phyloP scores from a whole-genome alignment of 2,797 vertebrate genomes.

The Crocodylus rhombifer region DNA sequence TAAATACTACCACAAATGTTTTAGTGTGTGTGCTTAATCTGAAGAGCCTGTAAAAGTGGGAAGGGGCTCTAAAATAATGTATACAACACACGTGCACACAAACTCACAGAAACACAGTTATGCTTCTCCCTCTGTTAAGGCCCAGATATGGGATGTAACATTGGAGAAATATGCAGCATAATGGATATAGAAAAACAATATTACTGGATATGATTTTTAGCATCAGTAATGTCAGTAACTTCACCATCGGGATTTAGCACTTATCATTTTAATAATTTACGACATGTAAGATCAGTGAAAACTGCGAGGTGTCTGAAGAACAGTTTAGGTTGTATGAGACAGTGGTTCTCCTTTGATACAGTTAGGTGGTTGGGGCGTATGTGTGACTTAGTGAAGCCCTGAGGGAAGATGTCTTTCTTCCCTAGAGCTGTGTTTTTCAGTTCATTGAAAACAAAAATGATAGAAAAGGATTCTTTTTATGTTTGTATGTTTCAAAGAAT shows the following conservation, averaged over 20 bases:
- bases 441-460: neutral
- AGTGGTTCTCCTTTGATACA: neutral
- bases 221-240: neutral
- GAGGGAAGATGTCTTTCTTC: neutral
- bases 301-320: conserved; percentile 2
- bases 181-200: neutral
- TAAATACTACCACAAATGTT: neutral
- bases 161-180: neutral
- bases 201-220: neutral
- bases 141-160: neutral
- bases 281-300: neutral
- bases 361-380: neutral
- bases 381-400: neutral
- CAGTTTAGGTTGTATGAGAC: neutral
- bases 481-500: neutral
- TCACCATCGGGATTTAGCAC: neutral
- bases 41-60: neutral
- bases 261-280: neutral
- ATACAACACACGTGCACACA: neutral
- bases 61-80: neutral
- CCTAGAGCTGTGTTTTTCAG: neutral
- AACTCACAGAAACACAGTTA: neutral
- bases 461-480: neutral
- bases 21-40: neutral
- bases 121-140: conserved; percentile 9